Evolutionary conservation across 2,888 invertebrate species (phyloP), one percentile per base, ranked within the genome.

Genomic region (Rhaphigaster nebulosa): DNA sequence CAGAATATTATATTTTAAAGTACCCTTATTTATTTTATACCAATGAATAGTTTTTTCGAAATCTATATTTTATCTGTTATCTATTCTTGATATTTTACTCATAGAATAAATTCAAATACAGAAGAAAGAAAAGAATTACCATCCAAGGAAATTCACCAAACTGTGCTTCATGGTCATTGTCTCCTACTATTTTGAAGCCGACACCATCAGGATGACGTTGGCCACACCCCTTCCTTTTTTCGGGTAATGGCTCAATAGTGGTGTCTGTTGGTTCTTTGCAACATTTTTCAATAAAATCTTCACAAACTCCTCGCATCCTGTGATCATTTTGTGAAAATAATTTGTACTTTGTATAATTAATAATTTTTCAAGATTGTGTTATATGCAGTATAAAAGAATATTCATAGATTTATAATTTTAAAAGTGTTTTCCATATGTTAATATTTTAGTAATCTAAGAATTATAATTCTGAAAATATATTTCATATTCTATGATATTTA

Each of bases 61-160:
- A 56, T 56, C 2, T 23, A 56, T 23, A n/a, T n/a, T n/a, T n/a
- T n/a, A n/a, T n/a, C n/a, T n/a, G n/a, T n/a, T 12, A 60, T n/a
- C 4, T 60, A n/a, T 26, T 10, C 1, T 5, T 60, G 1, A 60
- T 60, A n/a, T 60, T n/a, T 20, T 54, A 54, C 3, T 54, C 8
- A 5, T 10, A 15, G 12, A 15, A 23, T 60, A 60, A 12, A 10
- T 8, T 60, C 0, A 10, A n/a, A n/a, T n/a, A 60, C 2, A 60
- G 23, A 6, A 54, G 4, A 60, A 60, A 29, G 18, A 41, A 13
- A 26, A 80, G 5, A 1, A 70, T 91, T 87, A 92, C 92, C 96
- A 97, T 96, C 97, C 97, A 97, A 0, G 97, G 97, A 93, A 97
- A 97, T 93, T 97, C 97, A 0, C 96, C 97, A 92, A 96, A 97